A percentile compares a stretch with the other conserved stretches of the same genome.
These are phyloP conservation scores for Himalopsyche phryganea DNA, from an alignment of 1,140 invertebrate species.

Conservation along the genomic window DNA sequence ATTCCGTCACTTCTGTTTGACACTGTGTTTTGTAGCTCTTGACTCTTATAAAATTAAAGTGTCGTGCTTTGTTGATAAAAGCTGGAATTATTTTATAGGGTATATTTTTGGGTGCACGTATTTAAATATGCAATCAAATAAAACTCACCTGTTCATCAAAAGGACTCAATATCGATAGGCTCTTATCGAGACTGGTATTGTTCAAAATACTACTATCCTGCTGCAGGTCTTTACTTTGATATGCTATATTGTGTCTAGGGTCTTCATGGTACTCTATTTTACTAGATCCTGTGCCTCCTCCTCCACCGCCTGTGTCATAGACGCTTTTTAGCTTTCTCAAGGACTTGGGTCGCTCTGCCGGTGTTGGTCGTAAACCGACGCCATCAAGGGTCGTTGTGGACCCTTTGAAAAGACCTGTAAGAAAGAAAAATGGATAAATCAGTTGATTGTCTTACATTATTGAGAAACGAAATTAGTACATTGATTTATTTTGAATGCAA, in stretches of 20 bases:
- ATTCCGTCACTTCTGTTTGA: too few relatives aligned
- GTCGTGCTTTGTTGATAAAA: too few relatives aligned
- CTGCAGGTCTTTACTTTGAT: slow-evolving; percentile 20
- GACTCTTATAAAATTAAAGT: too few relatives aligned
- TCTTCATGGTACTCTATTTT: slow-evolving; percentile 41
- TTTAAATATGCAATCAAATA: too few relatives aligned
- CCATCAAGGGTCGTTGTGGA: slow-evolving; percentile 63
- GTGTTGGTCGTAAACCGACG: slow-evolving; percentile 54
- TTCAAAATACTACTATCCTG: slow-evolving; percentile 28
- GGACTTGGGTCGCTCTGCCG: slow-evolving; percentile 70
- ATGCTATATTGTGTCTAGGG: slow-evolving; percentile 29
- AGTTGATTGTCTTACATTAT: too few relatives aligned
- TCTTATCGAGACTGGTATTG: slow-evolving; percentile 54
- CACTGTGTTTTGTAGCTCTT: too few relatives aligned
- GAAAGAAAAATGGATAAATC: slow-evolving; percentile 35
- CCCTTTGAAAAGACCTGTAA: slow-evolving; percentile 71
- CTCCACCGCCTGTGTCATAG: slow-evolving; percentile 50
- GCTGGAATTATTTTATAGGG: too few relatives aligned
- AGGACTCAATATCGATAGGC: slow-evolving; percentile 74
- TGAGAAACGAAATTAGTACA: too few relatives aligned
- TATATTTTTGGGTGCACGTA: too few relatives aligned
- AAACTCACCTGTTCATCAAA: slow-evolving; percentile 82
- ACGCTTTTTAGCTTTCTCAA: slow-evolving; percentile 65
- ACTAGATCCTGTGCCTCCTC: slow-evolving; percentile 38
- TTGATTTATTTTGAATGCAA: too few relatives aligned